Conservation (phyloP, 1,140 invertebrate genomes). For the Nautilus pompilius region DNA sequence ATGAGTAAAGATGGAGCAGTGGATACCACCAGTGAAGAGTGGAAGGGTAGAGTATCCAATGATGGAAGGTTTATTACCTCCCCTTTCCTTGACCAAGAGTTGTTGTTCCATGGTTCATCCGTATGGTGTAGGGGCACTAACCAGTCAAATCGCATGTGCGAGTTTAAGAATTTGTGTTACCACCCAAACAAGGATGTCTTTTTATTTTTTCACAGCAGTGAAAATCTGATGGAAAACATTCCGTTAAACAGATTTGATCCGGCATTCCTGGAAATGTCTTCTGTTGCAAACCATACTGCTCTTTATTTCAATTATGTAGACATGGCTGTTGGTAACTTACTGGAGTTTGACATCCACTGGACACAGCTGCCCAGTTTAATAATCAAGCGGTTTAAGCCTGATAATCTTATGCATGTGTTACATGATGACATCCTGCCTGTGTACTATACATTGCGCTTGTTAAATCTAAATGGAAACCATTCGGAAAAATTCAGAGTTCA, state of each 20-base stretch:
- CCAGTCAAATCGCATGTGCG: conserved; percentile 37
- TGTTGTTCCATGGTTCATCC: conserved; percentile 24
- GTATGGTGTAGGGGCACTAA: conserved; percentile 37
- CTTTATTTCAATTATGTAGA: conserved; percentile 41
- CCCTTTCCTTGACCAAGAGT: background rate
- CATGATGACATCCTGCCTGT: conserved; percentile 63
- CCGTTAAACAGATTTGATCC: conserved; percentile 24
- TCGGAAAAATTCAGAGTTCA: conserved; percentile 23
- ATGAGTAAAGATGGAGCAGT: background rate
- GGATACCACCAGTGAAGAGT: background rate
- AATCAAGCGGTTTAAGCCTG: conserved; percentile 58
- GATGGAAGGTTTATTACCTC: background rate
- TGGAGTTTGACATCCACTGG: conserved; percentile 18
- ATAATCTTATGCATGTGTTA: conserved; percentile 63
- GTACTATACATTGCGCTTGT: conserved; percentile 47
- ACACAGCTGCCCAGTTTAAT: conserved; percentile 28
- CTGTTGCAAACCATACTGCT: conserved; percentile 50
- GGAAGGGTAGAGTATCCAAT: background rate
- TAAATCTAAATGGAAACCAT: conserved; percentile 5
- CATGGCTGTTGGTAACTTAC: conserved; percentile 27
- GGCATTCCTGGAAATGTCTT: conserved; percentile 44
- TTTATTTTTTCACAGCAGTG: conserved; percentile 42
- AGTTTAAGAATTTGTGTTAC: conserved; percentile 54
- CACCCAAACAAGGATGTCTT: conserved; percentile 37
- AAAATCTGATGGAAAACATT: conserved; percentile 29